Conservation (phyloP, 2,888 invertebrate genomes). For the Phyllotreta striolata region DNA sequence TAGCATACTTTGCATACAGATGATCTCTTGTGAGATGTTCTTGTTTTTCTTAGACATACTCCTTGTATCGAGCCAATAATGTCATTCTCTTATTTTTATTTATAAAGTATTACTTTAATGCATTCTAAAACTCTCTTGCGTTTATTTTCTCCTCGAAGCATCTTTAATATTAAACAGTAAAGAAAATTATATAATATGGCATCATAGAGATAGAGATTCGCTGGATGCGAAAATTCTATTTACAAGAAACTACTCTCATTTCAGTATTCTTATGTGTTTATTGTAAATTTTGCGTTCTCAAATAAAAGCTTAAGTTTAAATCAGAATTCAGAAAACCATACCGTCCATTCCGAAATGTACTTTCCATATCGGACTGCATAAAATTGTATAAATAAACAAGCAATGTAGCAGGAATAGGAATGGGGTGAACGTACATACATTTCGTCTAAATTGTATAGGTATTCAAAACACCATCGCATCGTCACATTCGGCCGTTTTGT, state of each 20-base stretch:
- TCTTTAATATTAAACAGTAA: too few relatives aligned
- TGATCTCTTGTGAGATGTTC: conserved; percentile 35
- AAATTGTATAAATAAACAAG: conserved; percentile 23
- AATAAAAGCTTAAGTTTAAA: not conserved
- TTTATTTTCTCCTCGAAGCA: too few relatives aligned
- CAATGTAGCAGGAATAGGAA: conserved; percentile 18
- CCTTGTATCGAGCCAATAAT: conserved; percentile 31
- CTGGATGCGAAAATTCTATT: too few relatives aligned
- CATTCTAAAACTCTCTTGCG: too few relatives aligned
- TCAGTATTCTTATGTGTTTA: not conserved
- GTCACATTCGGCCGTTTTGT: conserved; percentile 33
- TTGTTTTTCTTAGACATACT: conserved; percentile 31
- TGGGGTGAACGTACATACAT: conserved; percentile 17
- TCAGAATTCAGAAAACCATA: conserved; percentile 12
- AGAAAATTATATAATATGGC: too few relatives aligned
- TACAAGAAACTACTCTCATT: too few relatives aligned
- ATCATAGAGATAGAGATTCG: too few relatives aligned
- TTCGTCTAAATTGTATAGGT: conserved; percentile 27
- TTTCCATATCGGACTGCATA: conserved; percentile 9
- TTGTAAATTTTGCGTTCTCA: not conserved
- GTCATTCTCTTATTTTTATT: conserved; percentile 22
- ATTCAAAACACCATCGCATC: conserved; percentile 29
- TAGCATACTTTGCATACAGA: conserved; percentile 48
- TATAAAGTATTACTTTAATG: too few relatives aligned
- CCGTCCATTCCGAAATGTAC: conserved; percentile 1